Evolutionary conservation across 2,888 invertebrate genomes (phyloP).

Genomic region (Ectemnius continuus): DNA sequence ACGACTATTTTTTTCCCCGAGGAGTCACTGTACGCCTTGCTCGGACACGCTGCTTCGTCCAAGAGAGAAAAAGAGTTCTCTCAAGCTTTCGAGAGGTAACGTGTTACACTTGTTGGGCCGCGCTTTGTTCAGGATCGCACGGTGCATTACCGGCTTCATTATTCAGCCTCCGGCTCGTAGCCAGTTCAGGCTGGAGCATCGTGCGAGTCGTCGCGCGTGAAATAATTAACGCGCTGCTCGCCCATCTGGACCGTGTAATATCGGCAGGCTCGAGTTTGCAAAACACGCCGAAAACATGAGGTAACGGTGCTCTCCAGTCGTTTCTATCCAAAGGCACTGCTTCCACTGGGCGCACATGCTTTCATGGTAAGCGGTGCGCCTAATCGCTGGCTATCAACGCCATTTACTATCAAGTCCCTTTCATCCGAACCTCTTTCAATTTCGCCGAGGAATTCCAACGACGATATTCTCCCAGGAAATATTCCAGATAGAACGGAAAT

Average conservation of each 20-base stretch:
- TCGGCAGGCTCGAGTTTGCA: neutral
- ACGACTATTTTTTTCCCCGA: slow-evolving; percentile 48
- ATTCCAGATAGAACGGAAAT: too few species aligned
- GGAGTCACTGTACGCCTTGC: slow-evolving; percentile 45
- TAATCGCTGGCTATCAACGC: neutral
- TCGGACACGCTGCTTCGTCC: slow-evolving; percentile 13
- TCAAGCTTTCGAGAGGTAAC: slow-evolving; percentile 50
- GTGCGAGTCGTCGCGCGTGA: neutral
- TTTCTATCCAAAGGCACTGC: neutral
- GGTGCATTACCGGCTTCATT: slow-evolving; percentile 54
- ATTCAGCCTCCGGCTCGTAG: slow-evolving; percentile 50
- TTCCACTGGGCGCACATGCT: too few species aligned
- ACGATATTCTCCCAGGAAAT: neutral
- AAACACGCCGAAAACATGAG: slow-evolving; percentile 4
- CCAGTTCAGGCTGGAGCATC: too few species aligned
- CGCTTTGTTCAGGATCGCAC: slow-evolving; percentile 55
- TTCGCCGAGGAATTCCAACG: neutral
- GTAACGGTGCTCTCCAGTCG: neutral
- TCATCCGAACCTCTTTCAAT: neutral
- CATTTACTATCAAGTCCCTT: neutral
- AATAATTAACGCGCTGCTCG: slow-evolving; percentile 22
- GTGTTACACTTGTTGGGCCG: slow-evolving; percentile 63
- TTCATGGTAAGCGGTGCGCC: neutral
- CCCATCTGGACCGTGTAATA: slow-evolving; percentile 13
- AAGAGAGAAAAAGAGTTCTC: slow-evolving; percentile 27